These are phyloP conservation scores for Atractosteus spatula DNA, from an alignment of 2,113 vertebrate species.

Conservation along the genomic window DNA sequence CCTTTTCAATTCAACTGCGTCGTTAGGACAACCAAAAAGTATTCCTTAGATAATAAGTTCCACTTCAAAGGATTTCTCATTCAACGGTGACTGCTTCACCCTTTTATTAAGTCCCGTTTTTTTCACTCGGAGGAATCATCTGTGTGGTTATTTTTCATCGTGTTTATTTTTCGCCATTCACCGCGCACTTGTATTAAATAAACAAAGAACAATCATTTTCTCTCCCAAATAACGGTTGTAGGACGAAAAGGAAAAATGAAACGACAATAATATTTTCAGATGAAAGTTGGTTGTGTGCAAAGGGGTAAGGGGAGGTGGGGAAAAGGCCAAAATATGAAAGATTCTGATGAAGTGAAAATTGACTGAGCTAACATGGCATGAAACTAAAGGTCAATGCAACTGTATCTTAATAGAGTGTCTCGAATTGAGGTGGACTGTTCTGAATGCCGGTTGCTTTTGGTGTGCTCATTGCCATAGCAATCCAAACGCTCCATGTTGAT, in stretches of 20 bases:
- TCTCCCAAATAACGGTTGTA: constrained; percentile 70
- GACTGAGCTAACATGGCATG: constrained; percentile 71
- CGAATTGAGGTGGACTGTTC: constrained; percentile 56
- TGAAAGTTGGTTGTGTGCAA: constrained; percentile 29
- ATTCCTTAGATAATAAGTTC: constrained; percentile 98
- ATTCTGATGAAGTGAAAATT: constrained; percentile 65
- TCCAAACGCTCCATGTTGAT: constrained; percentile 55
- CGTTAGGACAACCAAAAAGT: constrained; percentile 97
- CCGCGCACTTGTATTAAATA: constrained; percentile 91
- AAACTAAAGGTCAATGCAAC: constrained; percentile 75
- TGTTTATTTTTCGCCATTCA: constrained; percentile 98
- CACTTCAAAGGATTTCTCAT: constrained; percentile 97
- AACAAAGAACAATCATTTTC: constrained; percentile 75
- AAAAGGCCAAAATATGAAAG: constrained; percentile 48
- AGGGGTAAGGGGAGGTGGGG: constrained; percentile 4
- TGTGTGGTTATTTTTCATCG: constrained; percentile 94
- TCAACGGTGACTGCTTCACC: constrained; percentile 88
- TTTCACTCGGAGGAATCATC: constrained; percentile 82
- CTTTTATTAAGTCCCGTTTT: constrained; percentile 90
- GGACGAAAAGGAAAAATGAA: constrained; percentile 48
- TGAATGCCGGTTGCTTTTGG: constrained; percentile 57
- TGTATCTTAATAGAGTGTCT: constrained; percentile 80
- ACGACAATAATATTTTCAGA: constrained; percentile 40
- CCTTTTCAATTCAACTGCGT: constrained; percentile 95
- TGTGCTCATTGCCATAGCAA: constrained; percentile 63